Conservation (phyloP, 2,113 vertebrate genomes). For the Pterophyllum scalare region DNA sequence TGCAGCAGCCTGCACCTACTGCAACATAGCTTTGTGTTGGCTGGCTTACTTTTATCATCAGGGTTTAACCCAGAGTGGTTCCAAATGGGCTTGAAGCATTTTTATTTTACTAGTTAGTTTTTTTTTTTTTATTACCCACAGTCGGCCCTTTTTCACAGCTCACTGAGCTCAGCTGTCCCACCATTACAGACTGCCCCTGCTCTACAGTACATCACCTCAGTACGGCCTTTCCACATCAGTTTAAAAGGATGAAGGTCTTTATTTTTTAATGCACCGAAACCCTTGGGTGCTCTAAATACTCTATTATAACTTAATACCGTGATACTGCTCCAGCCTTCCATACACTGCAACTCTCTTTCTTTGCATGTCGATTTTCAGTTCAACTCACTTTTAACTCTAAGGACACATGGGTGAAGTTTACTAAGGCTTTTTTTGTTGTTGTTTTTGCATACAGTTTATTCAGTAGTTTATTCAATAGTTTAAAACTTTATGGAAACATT, state of each 20-base stretch:
- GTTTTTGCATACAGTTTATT: neutral
- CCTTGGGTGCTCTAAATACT: neutral
- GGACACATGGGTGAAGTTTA: neutral
- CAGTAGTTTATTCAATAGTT: neutral
- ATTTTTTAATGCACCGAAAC: neutral
- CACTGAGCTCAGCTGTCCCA: neutral
- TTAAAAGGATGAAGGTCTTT: neutral
- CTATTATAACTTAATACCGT: neutral
- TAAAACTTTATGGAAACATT: too few species aligned
- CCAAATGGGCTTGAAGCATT: neutral
- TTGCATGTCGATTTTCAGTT: neutral
- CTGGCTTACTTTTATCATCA: neutral
- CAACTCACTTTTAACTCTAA: neutral
- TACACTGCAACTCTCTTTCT: neutral
- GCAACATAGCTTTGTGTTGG: neutral
- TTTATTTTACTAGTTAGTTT: neutral
- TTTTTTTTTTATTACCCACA: neutral
- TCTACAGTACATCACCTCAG: neutral
- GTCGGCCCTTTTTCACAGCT: neutral
- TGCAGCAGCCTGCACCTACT: neutral
- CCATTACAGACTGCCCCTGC: neutral
- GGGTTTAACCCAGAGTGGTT: neutral
- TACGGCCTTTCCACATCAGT: neutral
- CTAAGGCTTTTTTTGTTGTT: neutral
- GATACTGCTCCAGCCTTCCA: neutral